These are phyloP conservation scores for Yoshiicerus persimilis DNA, from an alignment of 1,140 invertebrate genomes.

Conservation along the genomic window DNA sequence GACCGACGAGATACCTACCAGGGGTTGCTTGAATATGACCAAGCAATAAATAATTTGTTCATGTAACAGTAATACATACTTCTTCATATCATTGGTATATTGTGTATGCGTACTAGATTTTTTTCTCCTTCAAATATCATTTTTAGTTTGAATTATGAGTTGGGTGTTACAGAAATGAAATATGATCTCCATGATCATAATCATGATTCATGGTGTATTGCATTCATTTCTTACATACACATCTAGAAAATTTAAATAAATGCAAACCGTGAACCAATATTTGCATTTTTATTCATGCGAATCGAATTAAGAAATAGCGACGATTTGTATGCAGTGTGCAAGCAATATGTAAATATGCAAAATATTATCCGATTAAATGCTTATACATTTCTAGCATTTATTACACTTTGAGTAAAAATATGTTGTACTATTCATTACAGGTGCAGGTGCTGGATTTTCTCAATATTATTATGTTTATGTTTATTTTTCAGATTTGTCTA, in stretches of 20 bases:
- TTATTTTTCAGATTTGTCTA: constrained; percentile 42
- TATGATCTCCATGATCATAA: not conserved
- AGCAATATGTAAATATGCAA: not conserved
- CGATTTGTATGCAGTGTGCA: not conserved
- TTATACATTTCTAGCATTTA: not conserved
- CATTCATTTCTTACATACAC: not conserved
- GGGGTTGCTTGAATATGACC: no score
- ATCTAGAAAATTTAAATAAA: not conserved
- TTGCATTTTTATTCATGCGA: not conserved
- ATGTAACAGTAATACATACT: not conserved
- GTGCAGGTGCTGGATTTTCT: not conserved
- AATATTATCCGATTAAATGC: not conserved
- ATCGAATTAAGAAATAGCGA: not conserved
- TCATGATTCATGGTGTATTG: not conserved
- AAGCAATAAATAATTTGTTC: no score
- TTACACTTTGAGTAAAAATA: not conserved
- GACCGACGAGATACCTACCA: no score
- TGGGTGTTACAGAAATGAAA: not conserved
- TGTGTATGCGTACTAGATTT: not conserved
- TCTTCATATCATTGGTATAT: not conserved
- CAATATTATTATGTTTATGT: not conserved
- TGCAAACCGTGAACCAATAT: not conserved
- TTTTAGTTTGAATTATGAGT: not conserved
- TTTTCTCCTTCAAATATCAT: not conserved
- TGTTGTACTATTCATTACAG: not conserved